These are phyloP conservation scores for Phrynocephalus vlangalii DNA, from an alignment of 2,797 vertebrate species.

Conservation along the genomic window DNA sequence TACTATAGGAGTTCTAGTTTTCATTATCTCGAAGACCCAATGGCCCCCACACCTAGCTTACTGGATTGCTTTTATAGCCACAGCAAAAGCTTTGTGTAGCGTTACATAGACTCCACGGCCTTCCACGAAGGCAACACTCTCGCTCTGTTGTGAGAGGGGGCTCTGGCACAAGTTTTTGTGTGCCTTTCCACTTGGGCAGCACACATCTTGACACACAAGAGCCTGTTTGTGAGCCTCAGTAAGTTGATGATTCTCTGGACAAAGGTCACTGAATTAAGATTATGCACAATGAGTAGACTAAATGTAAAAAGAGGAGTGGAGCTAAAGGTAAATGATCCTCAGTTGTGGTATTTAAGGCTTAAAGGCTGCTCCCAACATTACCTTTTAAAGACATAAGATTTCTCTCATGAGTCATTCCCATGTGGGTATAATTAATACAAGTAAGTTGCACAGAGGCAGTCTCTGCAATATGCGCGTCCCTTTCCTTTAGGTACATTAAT, in stretches of 20 bases:
- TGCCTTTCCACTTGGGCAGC: conserved; percentile 62
- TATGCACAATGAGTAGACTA: conserved; percentile 73
- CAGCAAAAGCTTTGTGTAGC: conserved; percentile 54
- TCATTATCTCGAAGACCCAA: neutral
- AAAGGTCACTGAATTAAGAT: conserved; percentile 76
- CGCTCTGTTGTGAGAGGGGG: conserved; percentile 55
- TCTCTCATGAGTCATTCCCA: conserved; percentile 51
- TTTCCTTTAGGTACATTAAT: conserved; percentile 47
- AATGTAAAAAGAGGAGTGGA: conserved; percentile 62
- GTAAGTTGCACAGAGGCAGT: conserved; percentile 43
- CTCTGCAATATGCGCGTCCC: conserved; percentile 24
- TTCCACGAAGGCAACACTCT: conserved; percentile 54
- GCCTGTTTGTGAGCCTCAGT: conserved; percentile 75
- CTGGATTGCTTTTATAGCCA: too few species aligned
- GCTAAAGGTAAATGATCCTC: conserved; percentile 70
- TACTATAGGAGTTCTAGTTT: neutral
- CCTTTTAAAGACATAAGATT: conserved; percentile 52
- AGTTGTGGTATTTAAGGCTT: conserved; percentile 44
- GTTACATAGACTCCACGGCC: conserved; percentile 63
- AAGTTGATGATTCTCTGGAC: conserved; percentile 70
- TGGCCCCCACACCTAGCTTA: neutral
- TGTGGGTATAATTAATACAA: conserved; percentile 52
- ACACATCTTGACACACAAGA: conserved; percentile 67
- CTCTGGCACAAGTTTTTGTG: conserved; percentile 54
- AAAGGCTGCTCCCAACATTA: conserved; percentile 48